Base-by-base conservation (phyloP, 1,140 invertebrate genomes). In the Drosophila tani region DNA sequence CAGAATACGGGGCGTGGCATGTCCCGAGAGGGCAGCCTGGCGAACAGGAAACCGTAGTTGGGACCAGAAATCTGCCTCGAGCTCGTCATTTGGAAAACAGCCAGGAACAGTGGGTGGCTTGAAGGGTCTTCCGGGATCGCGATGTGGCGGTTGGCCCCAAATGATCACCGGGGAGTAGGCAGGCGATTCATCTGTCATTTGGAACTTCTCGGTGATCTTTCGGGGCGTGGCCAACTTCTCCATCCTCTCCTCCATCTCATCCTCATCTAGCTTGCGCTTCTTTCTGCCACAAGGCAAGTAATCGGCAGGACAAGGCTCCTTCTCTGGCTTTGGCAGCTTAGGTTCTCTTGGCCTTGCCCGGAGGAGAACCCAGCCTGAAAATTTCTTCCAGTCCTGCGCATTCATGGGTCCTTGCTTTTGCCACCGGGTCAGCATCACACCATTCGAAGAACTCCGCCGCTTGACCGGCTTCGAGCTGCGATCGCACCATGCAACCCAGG, bases 391-490 rank as follows among this genome's bases (percentile, higher is more conserved):
- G 17, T 90, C 71, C 15, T 60, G 64, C 9, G 68, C 71, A 3
- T 43, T 59, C 85, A 90, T 90, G 9, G 85, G 85, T 35, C 85
- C 83, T 0, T 41, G 46, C 59, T 87, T 90, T n/a, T 81, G 75
- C 83, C 83, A 90, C 6, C 38, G 63, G 15, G 66, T 82, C 27
- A 64, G n/a, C 21, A 24, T 35, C 1, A n/a, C 3, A 12, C 21
- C 9, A 14, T 7, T 27, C 15, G 12, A 47, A 14, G 19, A 15
- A 1, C 15, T 24, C 0, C 8, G 2, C 6, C 63, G 47, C 4
- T 55, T 46, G 27, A 35, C 9, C 3, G 75, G 76, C 75, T 71
- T 59, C 0, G 76, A 63, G 38, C 71, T 79, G 5, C 67, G 66
- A 24, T 79, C 67, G 14, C 53, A 45, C 76, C 76, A 79, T 11